These are phyloP conservation scores for Ancistrus triradiatus DNA, from an alignment of 2,113 vertebrate genomes.

Conservation along the genomic window DNA sequence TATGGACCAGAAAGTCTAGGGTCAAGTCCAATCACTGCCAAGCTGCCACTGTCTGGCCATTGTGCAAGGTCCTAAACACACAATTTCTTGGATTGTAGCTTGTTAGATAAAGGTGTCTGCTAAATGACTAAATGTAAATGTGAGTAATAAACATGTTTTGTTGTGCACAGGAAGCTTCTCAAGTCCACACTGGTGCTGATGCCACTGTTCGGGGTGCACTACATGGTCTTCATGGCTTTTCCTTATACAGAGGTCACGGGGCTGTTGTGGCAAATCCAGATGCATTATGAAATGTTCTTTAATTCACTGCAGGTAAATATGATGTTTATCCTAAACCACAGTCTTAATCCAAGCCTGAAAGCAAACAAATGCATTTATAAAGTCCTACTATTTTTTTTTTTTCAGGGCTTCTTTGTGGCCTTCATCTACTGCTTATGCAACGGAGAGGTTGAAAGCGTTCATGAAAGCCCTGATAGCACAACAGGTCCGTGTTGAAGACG, in stretches of 20 bases:
- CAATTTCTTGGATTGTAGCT: background rate
- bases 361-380: too few species aligned
- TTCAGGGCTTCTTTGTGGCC: conserved; percentile 77
- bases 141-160: background rate
- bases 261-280: conserved; percentile 78
- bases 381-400: background rate
- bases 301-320: conserved; percentile 76
- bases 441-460: conserved; percentile 81
- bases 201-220: conserved; percentile 80
- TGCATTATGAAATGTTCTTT: conserved; percentile 85
- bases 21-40: too few species aligned
- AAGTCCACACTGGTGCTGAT: conserved; percentile 79
- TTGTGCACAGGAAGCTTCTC: conserved; percentile 70
- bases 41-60: too few species aligned
- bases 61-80: too few species aligned
- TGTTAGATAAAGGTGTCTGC: too few species aligned
- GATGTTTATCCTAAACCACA: background rate
- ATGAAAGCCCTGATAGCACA: too few species aligned
- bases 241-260: conserved; percentile 76
- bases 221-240: conserved; percentile 79
- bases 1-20: too few species aligned
- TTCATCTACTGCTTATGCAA: conserved; percentile 85
- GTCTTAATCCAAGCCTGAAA: too few species aligned
- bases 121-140: too few species aligned
- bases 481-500: too few species aligned